These are phyloP conservation scores for Sceloporus undulatus DNA, from an alignment of 2,113 vertebrate genomes.

Conservation along the genomic window DNA sequence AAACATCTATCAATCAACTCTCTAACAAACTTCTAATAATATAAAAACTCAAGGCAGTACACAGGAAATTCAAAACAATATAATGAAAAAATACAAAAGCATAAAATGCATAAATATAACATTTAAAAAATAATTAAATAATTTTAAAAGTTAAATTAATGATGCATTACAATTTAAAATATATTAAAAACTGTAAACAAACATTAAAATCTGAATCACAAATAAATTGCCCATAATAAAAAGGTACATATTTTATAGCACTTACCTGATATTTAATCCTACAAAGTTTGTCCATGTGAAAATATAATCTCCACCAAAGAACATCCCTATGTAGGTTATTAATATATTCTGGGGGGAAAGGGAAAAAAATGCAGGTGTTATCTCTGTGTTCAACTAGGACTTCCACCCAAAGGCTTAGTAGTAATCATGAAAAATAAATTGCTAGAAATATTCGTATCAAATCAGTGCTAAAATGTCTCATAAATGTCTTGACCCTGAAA, in stretches of 20 bases:
- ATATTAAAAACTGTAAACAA: too few species aligned
- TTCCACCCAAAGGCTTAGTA: background rate
- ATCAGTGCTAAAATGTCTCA: background rate
- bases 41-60: too few species aligned
- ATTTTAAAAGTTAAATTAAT: too few species aligned
- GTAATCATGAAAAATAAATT: background rate
- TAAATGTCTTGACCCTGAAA: background rate
- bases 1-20: background rate
- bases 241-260: background rate
- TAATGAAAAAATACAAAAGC: too few species aligned
- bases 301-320: conserved; percentile 98
- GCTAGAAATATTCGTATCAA: background rate
- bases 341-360: conserved; percentile 91
- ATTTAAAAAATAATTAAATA: too few species aligned
- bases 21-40: background rate
- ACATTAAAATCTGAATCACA: too few species aligned
- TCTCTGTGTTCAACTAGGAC: background rate
- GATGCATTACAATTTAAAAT: too few species aligned
- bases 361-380: conserved; percentile 9
- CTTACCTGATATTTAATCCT: conserved; percentile 96
- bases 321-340: conserved; percentile 97
- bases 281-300: conserved; percentile 98
- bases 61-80: too few species aligned
- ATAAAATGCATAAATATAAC: too few species aligned
- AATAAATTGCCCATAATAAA: background rate